Base-by-base conservation (phyloP, 2,797 vertebrate genomes). In the Anabas testudineus region DNA sequence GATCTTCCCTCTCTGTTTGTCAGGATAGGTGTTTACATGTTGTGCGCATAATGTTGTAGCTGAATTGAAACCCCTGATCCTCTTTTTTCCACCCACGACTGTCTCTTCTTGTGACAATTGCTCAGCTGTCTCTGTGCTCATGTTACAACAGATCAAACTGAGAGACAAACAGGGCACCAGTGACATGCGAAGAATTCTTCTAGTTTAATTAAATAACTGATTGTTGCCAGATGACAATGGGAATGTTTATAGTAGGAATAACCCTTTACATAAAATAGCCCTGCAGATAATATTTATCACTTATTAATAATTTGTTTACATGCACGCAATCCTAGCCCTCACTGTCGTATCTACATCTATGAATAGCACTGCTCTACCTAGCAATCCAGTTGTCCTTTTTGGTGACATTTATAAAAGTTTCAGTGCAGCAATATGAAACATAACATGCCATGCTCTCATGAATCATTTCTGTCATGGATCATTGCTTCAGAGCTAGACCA, bases 371-470 rank as follows among this genome's bases (percentile, higher is more conserved):
- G 28, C 67, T 49, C 59, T 46, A 28, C 71, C 61, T 48, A 19
- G 55, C 46, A 66, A 64, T 61, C 56, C 66, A 13, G 32, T 48
- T 55, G 65, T 76, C 71, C 66, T 65, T 77, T 82, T 76, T 9
- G 47, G 73, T 86, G 90, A 81, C 90, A 90, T 91, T 90, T 89
- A 87, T 90, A 87, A 92, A 91, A 87, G 75, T 93, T 92, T 90
- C 68, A 91, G 87, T 72, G 85, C 74, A 30, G 79, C 74, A 53
- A 51, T 88, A 87, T 85, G 90, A 90, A 89, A 87, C 86, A 81
- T 85, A 81, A 72, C 87, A 84, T 78, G 83, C 78, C 85, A 67
- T 15, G 54, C 78, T 80, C 82, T 81, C 86, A 86, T 91, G 89
- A 90, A 90, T 91, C 87, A 89, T 87, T 88, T 60, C 83, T 74